phyloP scores from a whole-genome alignment of 2,113 vertebrate species.

The Silurus glanis region DNA sequence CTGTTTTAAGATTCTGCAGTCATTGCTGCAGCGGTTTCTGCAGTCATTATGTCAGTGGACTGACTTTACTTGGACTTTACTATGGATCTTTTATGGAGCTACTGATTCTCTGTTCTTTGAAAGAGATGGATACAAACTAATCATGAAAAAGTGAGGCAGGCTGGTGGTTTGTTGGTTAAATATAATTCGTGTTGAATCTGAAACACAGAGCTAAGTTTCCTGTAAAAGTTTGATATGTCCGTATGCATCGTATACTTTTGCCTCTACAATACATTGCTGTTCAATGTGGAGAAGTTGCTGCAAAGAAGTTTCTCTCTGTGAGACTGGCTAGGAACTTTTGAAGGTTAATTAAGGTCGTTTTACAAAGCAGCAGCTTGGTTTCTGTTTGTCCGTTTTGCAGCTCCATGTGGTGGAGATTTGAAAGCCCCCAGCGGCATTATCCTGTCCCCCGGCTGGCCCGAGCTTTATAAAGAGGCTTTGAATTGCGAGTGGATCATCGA shows the following conservation, averaged over 20 bases:
- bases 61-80: no score
- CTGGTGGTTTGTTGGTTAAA: background rate
- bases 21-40: background rate
- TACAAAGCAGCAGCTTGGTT: constrained; percentile 23
- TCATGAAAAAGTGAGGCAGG: background rate
- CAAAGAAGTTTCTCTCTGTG: background rate
- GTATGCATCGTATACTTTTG: background rate
- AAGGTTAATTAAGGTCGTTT: constrained; percentile 12
- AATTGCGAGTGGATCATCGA: constrained; percentile 98
- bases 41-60: background rate
- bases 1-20: background rate
- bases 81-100: no score
- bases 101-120: background rate
- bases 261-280: background rate
- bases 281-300: background rate
- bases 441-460: constrained; percentile 96
- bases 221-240: background rate
- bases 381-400: constrained; percentile 64
- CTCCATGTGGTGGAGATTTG: constrained; percentile 93
- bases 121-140: background rate
- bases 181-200: background rate
- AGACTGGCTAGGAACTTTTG: background rate
- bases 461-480: constrained; percentile 97
- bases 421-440: constrained; percentile 93
- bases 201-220: background rate